Evolutionary conservation across 2,113 vertebrate genomes (phyloP).

Genomic region (Puffinus mauretanicus): DNA sequence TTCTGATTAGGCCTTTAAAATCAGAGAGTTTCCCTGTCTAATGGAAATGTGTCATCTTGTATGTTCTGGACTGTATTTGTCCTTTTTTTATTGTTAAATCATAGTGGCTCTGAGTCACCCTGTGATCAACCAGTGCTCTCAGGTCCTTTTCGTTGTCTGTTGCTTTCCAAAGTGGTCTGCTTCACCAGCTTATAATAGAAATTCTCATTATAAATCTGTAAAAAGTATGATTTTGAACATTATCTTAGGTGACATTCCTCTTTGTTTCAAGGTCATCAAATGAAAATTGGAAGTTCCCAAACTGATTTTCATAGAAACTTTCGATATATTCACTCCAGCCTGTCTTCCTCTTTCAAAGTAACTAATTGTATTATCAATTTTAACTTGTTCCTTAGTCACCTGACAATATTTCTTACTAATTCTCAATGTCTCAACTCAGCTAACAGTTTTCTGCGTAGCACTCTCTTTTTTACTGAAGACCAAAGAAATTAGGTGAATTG

Average conservation of each 20-base stretch:
- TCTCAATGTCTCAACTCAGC: not conserved
- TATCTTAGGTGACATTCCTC: not conserved
- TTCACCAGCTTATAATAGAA: not conserved
- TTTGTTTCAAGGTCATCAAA: not conserved
- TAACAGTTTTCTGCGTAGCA: not conserved
- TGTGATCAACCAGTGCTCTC: not conserved
- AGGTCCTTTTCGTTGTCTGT: not conserved
- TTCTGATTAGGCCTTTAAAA: not conserved
- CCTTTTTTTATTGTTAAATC: not conserved
- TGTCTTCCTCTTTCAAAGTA: not conserved
- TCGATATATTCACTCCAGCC: not conserved
- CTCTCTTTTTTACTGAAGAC: not conserved
- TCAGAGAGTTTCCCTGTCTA: not conserved
- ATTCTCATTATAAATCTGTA: not conserved
- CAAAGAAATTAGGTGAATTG: not conserved
- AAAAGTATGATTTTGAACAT: not conserved
- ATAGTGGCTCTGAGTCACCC: not conserved
- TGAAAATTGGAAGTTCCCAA: not conserved
- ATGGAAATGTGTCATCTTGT: not conserved
- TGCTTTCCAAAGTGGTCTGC: not conserved
- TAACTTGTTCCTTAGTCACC: not conserved
- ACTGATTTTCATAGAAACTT: not conserved
- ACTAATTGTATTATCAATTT: not conserved
- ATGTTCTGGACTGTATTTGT: not conserved
- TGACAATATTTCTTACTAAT: not conserved